These are phyloP conservation scores for Cydia pomonella DNA, from an alignment of 1,140 invertebrate species.

Conservation along the genomic window DNA sequence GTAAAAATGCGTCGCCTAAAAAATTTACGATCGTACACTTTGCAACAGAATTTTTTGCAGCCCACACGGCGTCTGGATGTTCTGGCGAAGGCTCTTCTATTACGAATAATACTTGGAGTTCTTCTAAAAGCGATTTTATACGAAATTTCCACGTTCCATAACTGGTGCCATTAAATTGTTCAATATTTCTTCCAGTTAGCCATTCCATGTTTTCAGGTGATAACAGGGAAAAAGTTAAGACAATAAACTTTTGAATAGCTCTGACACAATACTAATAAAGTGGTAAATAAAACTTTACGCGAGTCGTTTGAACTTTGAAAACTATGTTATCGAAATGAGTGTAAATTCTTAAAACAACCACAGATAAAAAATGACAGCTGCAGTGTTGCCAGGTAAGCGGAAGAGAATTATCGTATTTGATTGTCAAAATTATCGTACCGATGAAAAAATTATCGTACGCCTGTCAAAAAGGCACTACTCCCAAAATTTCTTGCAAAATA, in stretches of 20 bases:
- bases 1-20: constrained; percentile 16
- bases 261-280: background rate
- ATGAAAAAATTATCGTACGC: too few species aligned
- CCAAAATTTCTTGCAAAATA: too few species aligned
- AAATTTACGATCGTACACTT: constrained; percentile 9
- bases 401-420: too few species aligned
- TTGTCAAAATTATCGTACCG: too few species aligned
- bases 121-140: constrained; percentile 11
- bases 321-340: too few species aligned
- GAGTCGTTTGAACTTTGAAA: constrained; percentile 2
- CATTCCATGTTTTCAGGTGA: constrained; percentile 8
- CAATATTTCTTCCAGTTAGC: background rate
- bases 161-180: background rate
- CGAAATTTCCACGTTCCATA: constrained; percentile 10
- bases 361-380: background rate
- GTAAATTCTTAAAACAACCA: background rate
- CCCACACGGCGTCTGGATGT: background rate
- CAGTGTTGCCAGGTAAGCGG: too few species aligned
- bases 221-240: background rate
- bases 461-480: too few species aligned
- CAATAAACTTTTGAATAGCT: background rate
- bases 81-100: constrained; percentile 6
- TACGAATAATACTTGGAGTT: constrained; percentile 7
- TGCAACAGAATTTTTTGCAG: background rate
- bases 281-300: background rate